These are phyloP conservation scores for Cetonia aurata DNA, from an alignment of 2,888 invertebrate species.

Conservation along the genomic window DNA sequence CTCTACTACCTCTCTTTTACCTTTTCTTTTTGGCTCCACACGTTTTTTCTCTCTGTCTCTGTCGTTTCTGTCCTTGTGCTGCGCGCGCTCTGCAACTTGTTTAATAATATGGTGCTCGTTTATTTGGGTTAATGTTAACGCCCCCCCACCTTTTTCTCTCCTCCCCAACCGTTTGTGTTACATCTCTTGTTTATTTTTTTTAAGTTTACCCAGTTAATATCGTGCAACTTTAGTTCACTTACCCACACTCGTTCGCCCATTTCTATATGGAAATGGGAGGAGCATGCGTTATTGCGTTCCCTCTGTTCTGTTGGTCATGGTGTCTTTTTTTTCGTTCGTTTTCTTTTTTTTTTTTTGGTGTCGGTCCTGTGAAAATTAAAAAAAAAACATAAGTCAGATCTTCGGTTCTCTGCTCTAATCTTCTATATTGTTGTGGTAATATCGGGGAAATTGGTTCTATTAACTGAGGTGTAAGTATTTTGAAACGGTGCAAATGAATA, in stretches of 20 bases:
- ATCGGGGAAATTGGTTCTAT: constrained; percentile 18
- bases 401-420: constrained; percentile 18
- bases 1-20: constrained; percentile 38
- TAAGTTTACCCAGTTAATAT: neutral
- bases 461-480: constrained; percentile 29
- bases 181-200: constrained; percentile 17
- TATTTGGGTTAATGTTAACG: constrained; percentile 36
- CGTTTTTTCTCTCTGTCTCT: constrained; percentile 33
- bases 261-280: constrained; percentile 21
- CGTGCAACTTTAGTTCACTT: neutral
- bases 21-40: constrained; percentile 33
- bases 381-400: neutral
- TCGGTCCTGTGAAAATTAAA: constrained; percentile 25
- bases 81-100: constrained; percentile 32
- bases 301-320: constrained; percentile 21
- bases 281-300: constrained; percentile 25
- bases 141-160: neutral
- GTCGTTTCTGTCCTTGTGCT: constrained; percentile 43
- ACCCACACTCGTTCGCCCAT: neutral
- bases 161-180: neutral
- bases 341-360: constrained; percentile 34
- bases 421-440: constrained; percentile 23
- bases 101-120: constrained; percentile 34
- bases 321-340: constrained; percentile 17
- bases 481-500: constrained; percentile 13